Percentiles rank a stretch among this genome's conserved stretches.
phyloP scores from a whole-genome alignment of 2,113 vertebrate genomes.

The Anarrhichthys ocellatus region DNA sequence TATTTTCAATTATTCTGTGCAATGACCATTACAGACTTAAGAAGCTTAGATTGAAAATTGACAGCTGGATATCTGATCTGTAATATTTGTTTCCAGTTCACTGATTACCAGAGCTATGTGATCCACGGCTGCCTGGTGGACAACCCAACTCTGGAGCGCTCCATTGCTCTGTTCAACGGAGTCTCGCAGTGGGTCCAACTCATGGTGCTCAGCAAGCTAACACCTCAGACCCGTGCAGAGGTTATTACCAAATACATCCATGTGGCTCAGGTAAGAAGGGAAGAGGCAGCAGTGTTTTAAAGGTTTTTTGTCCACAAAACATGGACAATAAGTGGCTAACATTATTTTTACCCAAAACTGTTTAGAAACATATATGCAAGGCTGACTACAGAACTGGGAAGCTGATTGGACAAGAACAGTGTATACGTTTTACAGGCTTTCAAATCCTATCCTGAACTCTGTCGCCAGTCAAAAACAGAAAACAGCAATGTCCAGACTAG shows the following conservation, averaged over 20 bases:
- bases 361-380: not conserved
- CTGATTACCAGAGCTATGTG: conserved; percentile 97
- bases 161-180: conserved; percentile 96
- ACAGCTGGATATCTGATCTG: not conserved
- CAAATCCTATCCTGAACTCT: not conserved
- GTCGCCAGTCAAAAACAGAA: not conserved
- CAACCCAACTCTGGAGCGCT: conserved; percentile 96
- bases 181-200: conserved; percentile 99
- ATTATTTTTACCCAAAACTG: not conserved
- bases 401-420: not conserved
- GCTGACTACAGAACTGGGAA: not conserved
- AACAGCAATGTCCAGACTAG: no score
- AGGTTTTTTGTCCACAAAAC: not conserved
- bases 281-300: not conserved
- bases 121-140: conserved; percentile 93
- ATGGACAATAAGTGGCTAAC: not conserved
- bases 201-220: conserved; percentile 98
- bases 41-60: not conserved
- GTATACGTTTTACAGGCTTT: not conserved
- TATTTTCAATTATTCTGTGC: not conserved
- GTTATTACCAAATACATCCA: conserved; percentile 98
- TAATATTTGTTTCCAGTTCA: conserved; percentile 85
- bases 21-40: not conserved
- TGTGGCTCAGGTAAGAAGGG: conserved; percentile 90
- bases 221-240: conserved; percentile 93